Evolutionary conservation across 1,140 invertebrate genomes (phyloP), one percentile per base, ranked within the genome.

Genomic region (Eupristina koningsbergeri): DNA sequence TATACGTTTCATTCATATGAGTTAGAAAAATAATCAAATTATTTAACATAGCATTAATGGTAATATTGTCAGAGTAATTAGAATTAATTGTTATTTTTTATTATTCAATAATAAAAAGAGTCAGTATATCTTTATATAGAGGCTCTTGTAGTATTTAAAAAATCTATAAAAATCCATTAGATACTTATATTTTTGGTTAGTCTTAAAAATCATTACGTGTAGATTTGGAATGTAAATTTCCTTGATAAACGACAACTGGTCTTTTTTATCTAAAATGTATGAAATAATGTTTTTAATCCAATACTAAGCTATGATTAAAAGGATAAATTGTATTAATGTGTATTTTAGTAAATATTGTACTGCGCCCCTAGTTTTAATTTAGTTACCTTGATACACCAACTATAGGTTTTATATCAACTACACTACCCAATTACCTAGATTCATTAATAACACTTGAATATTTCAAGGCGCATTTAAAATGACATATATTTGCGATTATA

Each of bases 1-100:
- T 19, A 36, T 82, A 50, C 50, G 61, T 64, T 61, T 81, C 86
- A 80, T 81, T 89, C 50, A 71, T 11, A 41, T 61, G 9, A 83
- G 31, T 80, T 39, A 13, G 81, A 80, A 47, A 77, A 61, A 61
- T 77, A 15, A 22, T 9, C n/a, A n/a, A 13, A 74, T 71, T 13
- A 22, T 41, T 50, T 69, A 36, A 6, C 5, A 69, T 5, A 31
- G 17, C 67, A 26, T 22, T 39, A 36, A n/a, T 41, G 13, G 6
- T n/a, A 11, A 11, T n/a, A 41, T 41, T 8, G 39, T 41, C 22
- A 7, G 7, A 9, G 13, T 41, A 71, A 41, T 71, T 71, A 41
- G n/a, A n/a, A n/a, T n/a, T n/a, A n/a, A n/a, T n/a, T n/a, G n/a
- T n/a, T n/a, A n/a, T n/a, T n/a, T n/a, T n/a, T n/a, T n/a, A n/a